Evolutionary conservation across 1,140 invertebrate species (phyloP), one percentile per base, ranked within the genome.

Genomic region (Propsilocerus akamusi): DNA sequence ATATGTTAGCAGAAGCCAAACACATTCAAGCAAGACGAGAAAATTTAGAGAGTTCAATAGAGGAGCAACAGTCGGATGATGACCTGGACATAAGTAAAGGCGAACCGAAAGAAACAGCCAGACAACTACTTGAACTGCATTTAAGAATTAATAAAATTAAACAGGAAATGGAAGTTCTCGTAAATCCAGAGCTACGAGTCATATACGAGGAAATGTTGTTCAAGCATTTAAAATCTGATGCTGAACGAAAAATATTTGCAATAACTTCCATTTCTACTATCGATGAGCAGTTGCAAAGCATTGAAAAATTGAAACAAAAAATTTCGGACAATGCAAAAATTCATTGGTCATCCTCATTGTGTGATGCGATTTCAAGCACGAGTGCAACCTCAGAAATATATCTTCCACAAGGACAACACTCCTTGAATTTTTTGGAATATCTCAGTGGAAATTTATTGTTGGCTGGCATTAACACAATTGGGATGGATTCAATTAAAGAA

Each of bases 111-210:
- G 34, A 41, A 17, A 41, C 34, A 41, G 57, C 66, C 60, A 47
- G 69, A 59, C 59, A 67, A 49, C 54, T 77, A 6, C 66, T 76
- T 61, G 68, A 72, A 47, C 59, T 75, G 4, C 74, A 77, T 53
- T 63, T 77, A 25, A 61, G 74, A 17, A 54, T 77, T 50, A 66
- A 71, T 34, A 69, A 76, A 59, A 78, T 77, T 26, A 72, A 72
- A 51, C 68, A 65, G n/a, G 75, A 78, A 53, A 68, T 78, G 53
- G 73, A 76, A 50, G 64, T 77, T 7, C 54, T 76, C 0, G 75
- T 78, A 56, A 77, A 77, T 61, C 71, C 74, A 3, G 63, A 68
- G 3, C 69, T 77, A 60, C 63, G 76, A 34, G 64, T 68, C 5
- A 66, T 74, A 37, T 64, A 61, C 46, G 57, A 60, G 41, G 4